These are phyloP conservation scores for Pagetopsis macropterus DNA, from an alignment of 2,797 vertebrate genomes.

Conservation along the genomic window DNA sequence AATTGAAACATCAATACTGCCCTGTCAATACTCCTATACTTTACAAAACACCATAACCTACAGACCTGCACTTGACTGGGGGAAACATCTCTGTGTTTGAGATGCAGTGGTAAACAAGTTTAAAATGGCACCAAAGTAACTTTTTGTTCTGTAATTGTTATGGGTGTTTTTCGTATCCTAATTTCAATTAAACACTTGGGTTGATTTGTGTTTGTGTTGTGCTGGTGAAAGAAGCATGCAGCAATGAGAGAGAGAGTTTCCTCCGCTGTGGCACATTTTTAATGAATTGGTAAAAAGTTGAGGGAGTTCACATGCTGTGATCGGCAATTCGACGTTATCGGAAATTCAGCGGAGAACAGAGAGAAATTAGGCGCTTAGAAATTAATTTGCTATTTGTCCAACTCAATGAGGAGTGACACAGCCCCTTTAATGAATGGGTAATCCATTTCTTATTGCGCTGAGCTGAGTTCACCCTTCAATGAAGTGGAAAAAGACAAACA, in stretches of 20 bases:
- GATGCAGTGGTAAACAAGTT: slow-evolving; percentile 37
- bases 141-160: slow-evolving; percentile 30
- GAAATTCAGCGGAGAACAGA: slow-evolving; percentile 78
- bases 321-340: slow-evolving; percentile 74
- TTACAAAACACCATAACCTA: slow-evolving; percentile 66
- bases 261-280: slow-evolving; percentile 63
- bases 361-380: slow-evolving; percentile 80
- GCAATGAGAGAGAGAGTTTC: slow-evolving; percentile 40
- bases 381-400: slow-evolving; percentile 84
- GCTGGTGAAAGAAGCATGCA: slow-evolving; percentile 42
- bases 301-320: slow-evolving; percentile 68
- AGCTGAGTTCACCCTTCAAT: slow-evolving; percentile 78
- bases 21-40: slow-evolving; percentile 78
- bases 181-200: slow-evolving; percentile 51
- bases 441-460: slow-evolving; percentile 78
- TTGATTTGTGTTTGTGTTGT: slow-evolving; percentile 47
- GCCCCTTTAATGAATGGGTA: slow-evolving; percentile 77
- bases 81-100: slow-evolving; percentile 22
- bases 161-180: slow-evolving; percentile 34
- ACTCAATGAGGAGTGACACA: slow-evolving; percentile 83
- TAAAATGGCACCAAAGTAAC: slow-evolving; percentile 15
- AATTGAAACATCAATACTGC: slow-evolving; percentile 87
- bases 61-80: slow-evolving; percentile 59
- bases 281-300: slow-evolving; percentile 77
- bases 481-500: slow-evolving; percentile 82